Evolutionary conservation across 2,113 vertebrate species (phyloP).

Genomic region (Potamarius usumacintae): DNA sequence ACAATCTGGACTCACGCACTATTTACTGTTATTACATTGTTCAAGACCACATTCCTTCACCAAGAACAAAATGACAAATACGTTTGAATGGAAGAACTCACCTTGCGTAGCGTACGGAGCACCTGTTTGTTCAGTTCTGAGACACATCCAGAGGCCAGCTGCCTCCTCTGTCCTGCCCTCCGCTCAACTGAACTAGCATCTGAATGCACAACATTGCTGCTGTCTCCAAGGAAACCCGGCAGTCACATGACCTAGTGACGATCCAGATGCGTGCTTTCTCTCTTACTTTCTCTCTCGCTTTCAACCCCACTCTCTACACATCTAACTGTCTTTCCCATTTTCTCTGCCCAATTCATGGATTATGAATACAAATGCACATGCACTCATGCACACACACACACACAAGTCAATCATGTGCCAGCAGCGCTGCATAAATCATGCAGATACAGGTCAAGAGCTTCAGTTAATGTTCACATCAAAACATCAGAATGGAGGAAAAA

Average conservation of each 20-base stretch:
- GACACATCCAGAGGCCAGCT: slow-evolving; percentile 67
- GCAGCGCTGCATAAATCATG: neutral
- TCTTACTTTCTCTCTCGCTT: slow-evolving; percentile 36
- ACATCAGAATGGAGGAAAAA: neutral
- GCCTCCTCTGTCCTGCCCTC: slow-evolving; percentile 64
- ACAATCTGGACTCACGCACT: neutral
- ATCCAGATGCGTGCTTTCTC: slow-evolving; percentile 51
- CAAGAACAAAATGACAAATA: neutral
- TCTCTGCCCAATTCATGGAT: neutral
- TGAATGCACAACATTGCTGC: slow-evolving; percentile 71
- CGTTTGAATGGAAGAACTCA: slow-evolving; percentile 43
- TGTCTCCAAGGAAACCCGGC: slow-evolving; percentile 83
- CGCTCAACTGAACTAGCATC: slow-evolving; percentile 71
- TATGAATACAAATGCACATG: slow-evolving; percentile 20
- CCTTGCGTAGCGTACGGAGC: slow-evolving; percentile 59
- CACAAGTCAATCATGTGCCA: neutral
- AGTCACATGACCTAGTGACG: slow-evolving; percentile 72
- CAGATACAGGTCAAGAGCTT: neutral
- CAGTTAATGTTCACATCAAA: neutral
- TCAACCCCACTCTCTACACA: slow-evolving; percentile 22
- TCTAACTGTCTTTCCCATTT: slow-evolving; percentile 15
- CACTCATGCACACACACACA: neutral
- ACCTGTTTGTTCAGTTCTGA: slow-evolving; percentile 59
- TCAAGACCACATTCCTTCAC: neutral
- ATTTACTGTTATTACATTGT: neutral